phyloP scores from a whole-genome alignment of 2,113 vertebrate genomes.

The Sitta europaea region DNA sequence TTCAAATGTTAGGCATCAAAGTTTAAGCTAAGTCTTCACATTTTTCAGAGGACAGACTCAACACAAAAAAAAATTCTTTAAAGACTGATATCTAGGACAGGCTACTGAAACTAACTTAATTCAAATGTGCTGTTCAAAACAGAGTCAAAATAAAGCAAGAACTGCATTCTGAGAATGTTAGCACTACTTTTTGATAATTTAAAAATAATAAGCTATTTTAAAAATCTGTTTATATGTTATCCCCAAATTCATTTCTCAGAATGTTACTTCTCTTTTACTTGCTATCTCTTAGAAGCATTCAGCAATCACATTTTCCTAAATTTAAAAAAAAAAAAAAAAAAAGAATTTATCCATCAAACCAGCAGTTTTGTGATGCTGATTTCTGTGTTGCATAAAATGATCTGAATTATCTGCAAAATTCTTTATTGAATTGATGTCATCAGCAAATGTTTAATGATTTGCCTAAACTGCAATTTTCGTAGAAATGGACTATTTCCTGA shows the following conservation, averaged over 20 bases:
- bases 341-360: background rate
- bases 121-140: background rate
- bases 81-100: background rate
- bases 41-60: background rate
- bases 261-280: background rate
- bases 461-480: background rate
- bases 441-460: background rate
- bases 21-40: background rate
- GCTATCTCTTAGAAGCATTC: background rate
- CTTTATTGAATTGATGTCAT: accelerated
- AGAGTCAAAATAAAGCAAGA: background rate
- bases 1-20: background rate
- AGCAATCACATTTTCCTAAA: background rate
- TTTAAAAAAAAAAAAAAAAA: background rate
- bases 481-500: background rate
- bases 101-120: background rate
- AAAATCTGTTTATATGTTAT: background rate
- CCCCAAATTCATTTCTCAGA: background rate
- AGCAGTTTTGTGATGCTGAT: background rate
- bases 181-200: background rate
- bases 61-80: background rate
- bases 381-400: background rate
- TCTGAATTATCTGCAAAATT: background rate
- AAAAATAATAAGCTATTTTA: background rate
- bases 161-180: background rate